phyloP scores from a whole-genome alignment of 2,888 invertebrate genomes.

The Scaeva pyrastri region DNA sequence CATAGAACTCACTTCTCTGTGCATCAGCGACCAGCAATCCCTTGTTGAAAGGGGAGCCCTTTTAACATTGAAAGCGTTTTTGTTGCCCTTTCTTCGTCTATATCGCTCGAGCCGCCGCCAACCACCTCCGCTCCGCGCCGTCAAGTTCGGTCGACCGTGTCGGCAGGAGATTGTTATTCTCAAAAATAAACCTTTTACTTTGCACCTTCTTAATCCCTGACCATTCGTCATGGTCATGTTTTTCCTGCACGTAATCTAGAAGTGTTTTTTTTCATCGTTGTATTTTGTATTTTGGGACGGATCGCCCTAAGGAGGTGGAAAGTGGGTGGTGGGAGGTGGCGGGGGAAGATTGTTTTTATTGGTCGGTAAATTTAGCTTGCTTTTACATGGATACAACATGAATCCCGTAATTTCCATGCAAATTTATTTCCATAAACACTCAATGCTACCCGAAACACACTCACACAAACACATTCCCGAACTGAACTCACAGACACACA shows the following conservation, averaged over 20 bases:
- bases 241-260: slow-evolving; percentile 39
- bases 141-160: slow-evolving; percentile 26
- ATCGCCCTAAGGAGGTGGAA: no score
- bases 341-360: slow-evolving; percentile 4
- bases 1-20: background rate
- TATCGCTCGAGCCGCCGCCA: background rate
- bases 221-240: slow-evolving; percentile 58
- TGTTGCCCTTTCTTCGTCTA: background rate
- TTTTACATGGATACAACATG: slow-evolving; percentile 33
- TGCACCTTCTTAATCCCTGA: slow-evolving; percentile 48
- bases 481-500: no score
- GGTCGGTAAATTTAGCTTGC: slow-evolving; percentile 20
- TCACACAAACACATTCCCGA: background rate
- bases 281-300: background rate
- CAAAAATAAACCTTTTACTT: slow-evolving; percentile 40
- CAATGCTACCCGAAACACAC: slow-evolving; percentile 10
- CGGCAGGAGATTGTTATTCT: slow-evolving; percentile 50
- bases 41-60: slow-evolving; percentile 29
- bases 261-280: slow-evolving; percentile 19
- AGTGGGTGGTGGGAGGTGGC: background rate
- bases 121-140: background rate
- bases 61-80: slow-evolving; percentile 14
- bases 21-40: background rate
- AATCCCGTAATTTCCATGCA: slow-evolving; percentile 36
- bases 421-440: slow-evolving; percentile 44